Percentiles rank a stretch among this genome's conserved stretches.
Conservation (phyloP, 1,140 invertebrate genomes). For the Drosophila pseudoobscura region DNA sequence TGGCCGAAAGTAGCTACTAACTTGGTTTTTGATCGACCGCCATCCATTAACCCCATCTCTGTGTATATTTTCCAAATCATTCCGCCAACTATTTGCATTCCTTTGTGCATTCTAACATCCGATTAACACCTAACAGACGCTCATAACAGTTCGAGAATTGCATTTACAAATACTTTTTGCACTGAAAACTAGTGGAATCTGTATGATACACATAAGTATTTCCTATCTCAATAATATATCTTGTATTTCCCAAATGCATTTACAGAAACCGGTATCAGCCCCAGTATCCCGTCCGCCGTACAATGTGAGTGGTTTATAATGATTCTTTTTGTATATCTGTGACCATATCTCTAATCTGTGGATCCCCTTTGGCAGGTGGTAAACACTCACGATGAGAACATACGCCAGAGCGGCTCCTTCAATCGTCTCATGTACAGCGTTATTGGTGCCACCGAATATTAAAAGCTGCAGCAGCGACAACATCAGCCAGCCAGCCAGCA, state of each 20-base stretch:
- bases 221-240: slow-evolving; percentile 5
- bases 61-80: slow-evolving; percentile 75
- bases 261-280: slow-evolving; percentile 81
- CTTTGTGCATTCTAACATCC: slow-evolving; percentile 57
- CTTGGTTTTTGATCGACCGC: slow-evolving; percentile 51
- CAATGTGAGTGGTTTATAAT: slow-evolving; percentile 68
- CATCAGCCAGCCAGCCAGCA: slow-evolving; percentile 31
- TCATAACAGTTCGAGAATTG: slow-evolving; percentile 55
- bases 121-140: slow-evolving; percentile 58
- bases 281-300: slow-evolving; percentile 81
- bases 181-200: slow-evolving; percentile 19
- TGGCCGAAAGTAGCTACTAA: slow-evolving; percentile 53
- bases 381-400: slow-evolving; percentile 87
- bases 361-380: slow-evolving; percentile 63
- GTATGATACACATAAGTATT: neutral
- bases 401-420: slow-evolving; percentile 95
- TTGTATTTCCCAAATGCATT: slow-evolving; percentile 31
- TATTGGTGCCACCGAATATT: slow-evolving; percentile 90
- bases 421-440: slow-evolving; percentile 96
- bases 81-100: slow-evolving; percentile 26
- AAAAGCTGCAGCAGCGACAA: slow-evolving; percentile 60
- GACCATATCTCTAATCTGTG: neutral
- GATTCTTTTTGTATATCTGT: neutral
- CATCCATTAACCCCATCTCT: slow-evolving; percentile 71
- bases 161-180: slow-evolving; percentile 36